Evolutionary conservation across 2,113 vertebrate species (phyloP).

Genomic region (Prinia subflava): DNA sequence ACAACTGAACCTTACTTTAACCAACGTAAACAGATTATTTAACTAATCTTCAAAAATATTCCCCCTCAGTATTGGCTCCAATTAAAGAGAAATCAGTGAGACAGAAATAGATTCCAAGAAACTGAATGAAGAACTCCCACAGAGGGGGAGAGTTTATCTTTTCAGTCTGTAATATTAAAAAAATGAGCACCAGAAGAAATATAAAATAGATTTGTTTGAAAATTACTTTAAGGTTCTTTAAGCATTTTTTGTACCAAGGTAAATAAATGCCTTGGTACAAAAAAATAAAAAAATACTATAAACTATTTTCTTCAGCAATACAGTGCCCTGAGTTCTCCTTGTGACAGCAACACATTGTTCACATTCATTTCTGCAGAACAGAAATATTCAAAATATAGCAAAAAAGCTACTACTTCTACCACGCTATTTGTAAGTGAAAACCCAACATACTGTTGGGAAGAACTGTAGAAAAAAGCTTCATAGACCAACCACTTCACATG

Average conservation of each 20-base stretch:
- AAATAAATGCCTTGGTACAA: neutral
- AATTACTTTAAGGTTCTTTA: neutral
- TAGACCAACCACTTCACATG: neutral
- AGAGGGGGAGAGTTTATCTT: neutral
- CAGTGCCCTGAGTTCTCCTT: neutral
- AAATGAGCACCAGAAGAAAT: neutral
- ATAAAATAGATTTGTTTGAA: neutral
- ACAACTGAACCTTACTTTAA: neutral
- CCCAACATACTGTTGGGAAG: neutral
- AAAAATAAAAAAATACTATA: neutral
- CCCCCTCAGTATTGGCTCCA: neutral
- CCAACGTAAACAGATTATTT: neutral
- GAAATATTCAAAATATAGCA: neutral
- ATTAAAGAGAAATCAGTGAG: neutral
- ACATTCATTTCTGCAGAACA: neutral
- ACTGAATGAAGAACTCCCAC: neutral
- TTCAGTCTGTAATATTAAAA: neutral
- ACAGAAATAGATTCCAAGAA: neutral
- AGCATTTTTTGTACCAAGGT: neutral
- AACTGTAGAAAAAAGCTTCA: neutral
- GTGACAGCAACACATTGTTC: neutral
- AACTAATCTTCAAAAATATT: neutral
- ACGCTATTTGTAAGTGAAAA: neutral
- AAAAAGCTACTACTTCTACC: neutral
- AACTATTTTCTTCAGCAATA: neutral